These are phyloP conservation scores for Malthinus seriepunctatus DNA, from an alignment of 2,888 invertebrate genomes.

Conservation along the genomic window DNA sequence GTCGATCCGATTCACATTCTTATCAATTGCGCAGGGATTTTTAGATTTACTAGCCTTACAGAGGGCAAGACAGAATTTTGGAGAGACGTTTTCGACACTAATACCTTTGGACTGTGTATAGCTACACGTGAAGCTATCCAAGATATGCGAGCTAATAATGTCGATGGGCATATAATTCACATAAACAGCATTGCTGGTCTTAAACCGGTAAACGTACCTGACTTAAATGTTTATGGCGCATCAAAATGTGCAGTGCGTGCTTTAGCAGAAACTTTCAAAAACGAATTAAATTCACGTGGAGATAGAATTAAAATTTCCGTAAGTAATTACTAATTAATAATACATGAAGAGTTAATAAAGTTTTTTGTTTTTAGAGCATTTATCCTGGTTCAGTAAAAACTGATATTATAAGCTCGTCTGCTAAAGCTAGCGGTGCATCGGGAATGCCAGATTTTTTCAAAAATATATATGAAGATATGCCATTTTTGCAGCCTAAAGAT, in stretches of 20 bases:
- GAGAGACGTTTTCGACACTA: slow-evolving; percentile 19
- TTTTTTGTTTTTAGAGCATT: neutral
- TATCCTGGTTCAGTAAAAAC: neutral
- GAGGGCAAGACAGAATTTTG: slow-evolving; percentile 14
- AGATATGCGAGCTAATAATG: slow-evolving; percentile 22
- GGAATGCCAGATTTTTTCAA: neutral
- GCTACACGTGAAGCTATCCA: slow-evolving; percentile 27
- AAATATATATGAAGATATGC: neutral
- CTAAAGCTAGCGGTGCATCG: neutral
- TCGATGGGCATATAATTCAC: slow-evolving; percentile 30
- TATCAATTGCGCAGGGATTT: slow-evolving; percentile 35
- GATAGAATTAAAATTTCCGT: slow-evolving; percentile 29
- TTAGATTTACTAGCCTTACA: slow-evolving; percentile 22
- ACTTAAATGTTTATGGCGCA: slow-evolving; percentile 19
- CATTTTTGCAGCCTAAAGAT: neutral
- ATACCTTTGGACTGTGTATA: slow-evolving; percentile 23
- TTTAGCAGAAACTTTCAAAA: slow-evolving; percentile 22
- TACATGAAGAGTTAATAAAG: neutral
- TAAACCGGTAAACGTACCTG: slow-evolving; percentile 8
- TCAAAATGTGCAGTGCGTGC: slow-evolving; percentile 25
- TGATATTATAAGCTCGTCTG: neutral
- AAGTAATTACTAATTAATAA: slow-evolving; percentile 12
- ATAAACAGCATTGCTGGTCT: slow-evolving; percentile 31
- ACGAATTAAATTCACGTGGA: slow-evolving; percentile 16
- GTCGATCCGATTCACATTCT: slow-evolving; percentile 32